These are phyloP conservation scores for Oriolus oriolus DNA, from an alignment of 2,113 vertebrate genomes.

Conservation along the genomic window DNA sequence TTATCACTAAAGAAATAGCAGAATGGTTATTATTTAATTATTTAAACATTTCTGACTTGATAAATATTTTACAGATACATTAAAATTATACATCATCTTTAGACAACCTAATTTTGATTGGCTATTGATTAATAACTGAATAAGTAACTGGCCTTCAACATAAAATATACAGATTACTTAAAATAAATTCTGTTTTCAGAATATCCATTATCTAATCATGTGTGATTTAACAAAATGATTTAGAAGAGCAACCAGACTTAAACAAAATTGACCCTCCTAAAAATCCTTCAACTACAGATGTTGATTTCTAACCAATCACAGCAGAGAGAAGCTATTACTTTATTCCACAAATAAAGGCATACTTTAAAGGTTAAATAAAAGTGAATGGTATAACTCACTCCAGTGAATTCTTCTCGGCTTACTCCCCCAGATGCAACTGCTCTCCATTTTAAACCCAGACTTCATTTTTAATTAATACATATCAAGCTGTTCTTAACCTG, in stretches of 20 bases:
- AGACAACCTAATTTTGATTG: background rate
- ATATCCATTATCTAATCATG: background rate
- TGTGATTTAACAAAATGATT: background rate
- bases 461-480: constrained; percentile 57
- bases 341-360: background rate
- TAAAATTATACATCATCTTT: background rate
- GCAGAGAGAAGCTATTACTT: background rate
- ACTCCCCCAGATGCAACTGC: background rate
- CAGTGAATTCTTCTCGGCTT: background rate
- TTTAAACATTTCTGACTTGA: background rate
- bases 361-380: constrained; percentile 18
- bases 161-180: background rate
- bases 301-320: background rate
- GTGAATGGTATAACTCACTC: background rate
- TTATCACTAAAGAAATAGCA: background rate
- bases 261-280: background rate
- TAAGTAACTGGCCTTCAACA: background rate
- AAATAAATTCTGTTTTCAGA: background rate
- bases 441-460: background rate
- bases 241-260: background rate
- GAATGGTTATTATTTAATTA: background rate
- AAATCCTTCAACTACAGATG: background rate
- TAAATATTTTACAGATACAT: background rate
- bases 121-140: background rate
- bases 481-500: constrained; percentile 28